Base-by-base conservation (phyloP, 2,113 vertebrate species). In the Ancistrus triradiatus region DNA sequence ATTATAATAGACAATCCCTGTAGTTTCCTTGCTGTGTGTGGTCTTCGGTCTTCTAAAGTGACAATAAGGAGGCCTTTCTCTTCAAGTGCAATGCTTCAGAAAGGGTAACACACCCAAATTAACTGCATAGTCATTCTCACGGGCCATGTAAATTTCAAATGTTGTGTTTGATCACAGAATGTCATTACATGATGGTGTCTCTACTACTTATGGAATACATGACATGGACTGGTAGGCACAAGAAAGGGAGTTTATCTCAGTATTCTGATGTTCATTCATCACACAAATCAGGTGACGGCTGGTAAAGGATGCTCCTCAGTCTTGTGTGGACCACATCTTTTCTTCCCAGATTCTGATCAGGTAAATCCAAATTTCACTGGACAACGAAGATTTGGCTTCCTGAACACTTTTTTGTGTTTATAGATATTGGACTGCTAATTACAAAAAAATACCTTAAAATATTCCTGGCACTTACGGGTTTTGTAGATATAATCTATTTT, bases 1-100 rank as follows among this genome's bases (percentile, higher is more conserved):
- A 58, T 58, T 58, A 66, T 27, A 48, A 57, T 59, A 50, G 64
- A 59, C 64, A 66, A 59, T 66, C 64, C 46, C 64, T 66, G 64
- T 59, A 48, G 64, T 58, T 24, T 66, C 43, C 63, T 58, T 66
- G 63, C 43, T 48, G 57, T 49, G 44, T 58, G 63, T 66, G 63
- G 63, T 65, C 51, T 28, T 55, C 17, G 31, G 51, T 55, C 52
- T 66, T 66, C 44, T 66, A 28, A 58, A 58, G 63, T 56, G 63
- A 43, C 33, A 38, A 59, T 57, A 58, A 58, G 14, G 40, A 38
- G 53, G 33, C 27, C 55, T 58, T 66, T 44, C 22, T 19, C 11
- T 25, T 42, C 14, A 57, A 66, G 53, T 59, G 64, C 53, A 66
- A 58, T 66, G 64, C 64, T 66, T 66, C 17, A 9, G 27, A 59